Evolutionary conservation across 2,797 vertebrate genomes (phyloP).

Genomic region (Manis crassicaudata): DNA sequence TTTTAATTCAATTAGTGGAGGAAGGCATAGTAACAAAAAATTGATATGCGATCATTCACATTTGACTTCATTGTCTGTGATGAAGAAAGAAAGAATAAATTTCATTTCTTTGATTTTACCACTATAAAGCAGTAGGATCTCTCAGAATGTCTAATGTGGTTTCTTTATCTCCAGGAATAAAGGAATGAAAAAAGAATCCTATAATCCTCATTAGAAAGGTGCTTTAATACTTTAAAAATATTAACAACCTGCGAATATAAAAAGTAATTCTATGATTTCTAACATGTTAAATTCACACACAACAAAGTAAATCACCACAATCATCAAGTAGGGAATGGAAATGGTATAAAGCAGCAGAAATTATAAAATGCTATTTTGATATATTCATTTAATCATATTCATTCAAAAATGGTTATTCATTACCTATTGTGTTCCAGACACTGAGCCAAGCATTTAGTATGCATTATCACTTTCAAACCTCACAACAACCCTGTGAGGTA

Average conservation of each 20-base stretch:
- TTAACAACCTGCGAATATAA: not conserved
- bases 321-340: not conserved
- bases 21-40: not conserved
- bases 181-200: not conserved
- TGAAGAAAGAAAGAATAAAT: not conserved
- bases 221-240: not conserved
- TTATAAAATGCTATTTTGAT: not conserved
- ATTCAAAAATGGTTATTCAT: not conserved
- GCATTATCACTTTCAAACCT: not conserved
- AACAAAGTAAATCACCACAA: not conserved
- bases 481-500: not conserved
- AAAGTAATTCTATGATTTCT: not conserved
- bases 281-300: not conserved
- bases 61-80: not conserved
- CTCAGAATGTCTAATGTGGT: not conserved
- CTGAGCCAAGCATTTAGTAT: not conserved
- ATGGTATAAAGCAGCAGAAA: not conserved
- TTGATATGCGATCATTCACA: fast-evolving
- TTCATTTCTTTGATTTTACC: not conserved
- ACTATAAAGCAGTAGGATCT: not conserved
- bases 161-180: not conserved
- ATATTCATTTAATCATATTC: not conserved
- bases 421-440: not conserved
- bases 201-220: not conserved
- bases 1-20: conserved; percentile 2